Evolutionary conservation across 2,113 vertebrate genomes (phyloP).

Genomic region (Eleginops maclovinus): DNA sequence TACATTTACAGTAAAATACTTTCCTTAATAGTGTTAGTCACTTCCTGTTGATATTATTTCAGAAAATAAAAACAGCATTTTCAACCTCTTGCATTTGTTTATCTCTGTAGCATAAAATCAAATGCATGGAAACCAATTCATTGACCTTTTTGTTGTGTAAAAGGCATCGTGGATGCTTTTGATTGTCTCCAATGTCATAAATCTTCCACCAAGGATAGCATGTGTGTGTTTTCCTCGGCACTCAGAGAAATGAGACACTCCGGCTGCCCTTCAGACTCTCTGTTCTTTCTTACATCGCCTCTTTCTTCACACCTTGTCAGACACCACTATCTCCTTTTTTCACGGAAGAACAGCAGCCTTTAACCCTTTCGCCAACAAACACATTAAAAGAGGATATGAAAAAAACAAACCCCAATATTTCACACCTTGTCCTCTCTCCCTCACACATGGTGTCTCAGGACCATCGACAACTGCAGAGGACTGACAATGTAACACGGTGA

Average conservation of each 20-base stretch:
- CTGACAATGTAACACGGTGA: slow-evolving; percentile 24
- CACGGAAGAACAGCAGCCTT: slow-evolving; percentile 39
- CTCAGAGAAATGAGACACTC: slow-evolving; percentile 60
- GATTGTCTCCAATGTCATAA: slow-evolving; percentile 40
- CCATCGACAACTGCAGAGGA: slow-evolving; percentile 14
- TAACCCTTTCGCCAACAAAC: slow-evolving; percentile 61
- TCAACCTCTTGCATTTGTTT: background rate
- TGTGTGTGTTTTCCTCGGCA: slow-evolving; percentile 36
- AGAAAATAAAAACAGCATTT: background rate
- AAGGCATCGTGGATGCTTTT: slow-evolving; percentile 8
- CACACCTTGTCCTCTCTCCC: slow-evolving; percentile 38
- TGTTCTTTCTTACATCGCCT: slow-evolving; percentile 56
- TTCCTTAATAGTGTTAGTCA: background rate
- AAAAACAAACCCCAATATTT: slow-evolving; percentile 21
- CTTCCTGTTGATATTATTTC: background rate
- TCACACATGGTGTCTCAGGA: slow-evolving; percentile 23
- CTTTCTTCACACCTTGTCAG: slow-evolving; percentile 77
- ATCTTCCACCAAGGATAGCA: slow-evolving; percentile 35
- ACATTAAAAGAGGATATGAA: slow-evolving; percentile 9
- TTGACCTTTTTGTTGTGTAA: background rate
- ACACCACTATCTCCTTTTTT: slow-evolving; percentile 57
- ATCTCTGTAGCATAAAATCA: slow-evolving; percentile 2
- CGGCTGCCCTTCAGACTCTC: slow-evolving; percentile 67
- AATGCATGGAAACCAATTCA: background rate
- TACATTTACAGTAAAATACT: background rate